These are phyloP conservation scores for Acropora tenuis DNA, from an alignment of 64 coral and sea anemone species.

Conservation along the genomic window DNA sequence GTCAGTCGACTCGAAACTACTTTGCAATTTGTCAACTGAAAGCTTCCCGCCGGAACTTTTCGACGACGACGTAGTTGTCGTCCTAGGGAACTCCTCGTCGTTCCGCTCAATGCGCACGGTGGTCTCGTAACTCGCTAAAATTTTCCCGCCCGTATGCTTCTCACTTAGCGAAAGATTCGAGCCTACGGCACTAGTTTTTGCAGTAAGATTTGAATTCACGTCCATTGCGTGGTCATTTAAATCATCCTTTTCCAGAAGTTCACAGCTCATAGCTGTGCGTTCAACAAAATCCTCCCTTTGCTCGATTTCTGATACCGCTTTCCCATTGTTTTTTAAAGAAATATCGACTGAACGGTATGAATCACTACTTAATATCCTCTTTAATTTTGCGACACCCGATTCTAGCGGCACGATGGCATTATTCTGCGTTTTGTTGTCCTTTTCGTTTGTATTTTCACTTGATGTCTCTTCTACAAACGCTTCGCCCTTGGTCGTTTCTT, in stretches of 20 bases:
- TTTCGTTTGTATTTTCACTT: not conserved
- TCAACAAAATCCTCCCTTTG: not conserved
- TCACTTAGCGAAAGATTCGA: not conserved
- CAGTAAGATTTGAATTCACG: constrained; percentile 21
- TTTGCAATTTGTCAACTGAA: not conserved
- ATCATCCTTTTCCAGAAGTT: not conserved
- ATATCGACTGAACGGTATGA: not conserved
- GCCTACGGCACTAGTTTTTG: not conserved
- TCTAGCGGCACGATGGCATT: not conserved
- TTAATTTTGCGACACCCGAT: not conserved
- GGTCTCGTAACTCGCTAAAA: not conserved
- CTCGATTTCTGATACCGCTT: not conserved
- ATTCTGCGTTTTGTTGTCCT: not conserved
- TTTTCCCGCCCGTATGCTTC: not conserved
- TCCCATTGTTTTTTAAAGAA: not conserved
- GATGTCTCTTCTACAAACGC: not conserved
- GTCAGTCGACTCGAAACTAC: not conserved
- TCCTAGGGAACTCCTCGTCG: not conserved
- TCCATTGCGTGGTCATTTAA: constrained; percentile 9
- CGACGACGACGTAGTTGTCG: not conserved
- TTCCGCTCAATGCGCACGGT: not conserved
- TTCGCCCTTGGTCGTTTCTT: not conserved
- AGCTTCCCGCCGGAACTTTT: not conserved
- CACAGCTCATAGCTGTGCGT: not conserved
- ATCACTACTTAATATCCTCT: not conserved